Percentiles rank a stretch among this genome's conserved stretches.
Evolutionary conservation across 2,888 invertebrate species (phyloP).

Genomic region (Homarus gammarus): DNA sequence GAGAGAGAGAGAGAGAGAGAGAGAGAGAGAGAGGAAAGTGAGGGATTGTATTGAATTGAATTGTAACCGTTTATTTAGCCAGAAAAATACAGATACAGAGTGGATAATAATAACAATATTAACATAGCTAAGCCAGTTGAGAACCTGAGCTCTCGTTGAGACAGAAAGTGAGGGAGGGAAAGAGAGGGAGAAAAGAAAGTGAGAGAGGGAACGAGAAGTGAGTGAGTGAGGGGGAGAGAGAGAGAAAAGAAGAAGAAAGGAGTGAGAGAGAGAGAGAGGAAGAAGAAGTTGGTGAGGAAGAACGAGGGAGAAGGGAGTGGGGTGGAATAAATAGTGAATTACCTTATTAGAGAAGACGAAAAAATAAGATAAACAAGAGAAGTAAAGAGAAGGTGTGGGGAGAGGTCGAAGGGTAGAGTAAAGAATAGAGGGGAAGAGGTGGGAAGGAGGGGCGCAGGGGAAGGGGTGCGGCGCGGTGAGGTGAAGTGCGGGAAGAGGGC

Average conservation of each 20-base stretch:
- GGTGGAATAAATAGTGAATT: too few relatives aligned
- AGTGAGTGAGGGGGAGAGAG: background rate
- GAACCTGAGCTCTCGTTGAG: too few relatives aligned
- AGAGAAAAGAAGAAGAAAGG: too few relatives aligned
- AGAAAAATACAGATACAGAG: too few relatives aligned
- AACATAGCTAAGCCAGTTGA: too few relatives aligned
- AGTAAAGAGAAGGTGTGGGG: background rate
- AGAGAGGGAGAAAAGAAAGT: background rate
- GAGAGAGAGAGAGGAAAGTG: background rate
- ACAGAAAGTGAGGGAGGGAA: slow-evolving; percentile 39
- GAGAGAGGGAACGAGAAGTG: background rate
- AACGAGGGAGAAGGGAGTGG: slow-evolving; percentile 14
- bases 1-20: slow-evolving; percentile 1
- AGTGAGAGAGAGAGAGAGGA: slow-evolving; percentile 19
- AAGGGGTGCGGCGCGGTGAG: slow-evolving; percentile 21
- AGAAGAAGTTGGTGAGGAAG: background rate
- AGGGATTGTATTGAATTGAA: background rate
- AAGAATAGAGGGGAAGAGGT: too few relatives aligned
- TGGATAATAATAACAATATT: too few relatives aligned
- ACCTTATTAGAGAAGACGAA: too few relatives aligned
- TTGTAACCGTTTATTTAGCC: too few relatives aligned
- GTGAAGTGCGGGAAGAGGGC: background rate
- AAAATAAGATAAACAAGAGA: background rate
- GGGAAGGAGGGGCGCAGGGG: background rate
- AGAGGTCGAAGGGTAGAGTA: too few relatives aligned